Conservation (phyloP, 2,113 vertebrate genomes). For the Corythornis madagascariensis region DNA sequence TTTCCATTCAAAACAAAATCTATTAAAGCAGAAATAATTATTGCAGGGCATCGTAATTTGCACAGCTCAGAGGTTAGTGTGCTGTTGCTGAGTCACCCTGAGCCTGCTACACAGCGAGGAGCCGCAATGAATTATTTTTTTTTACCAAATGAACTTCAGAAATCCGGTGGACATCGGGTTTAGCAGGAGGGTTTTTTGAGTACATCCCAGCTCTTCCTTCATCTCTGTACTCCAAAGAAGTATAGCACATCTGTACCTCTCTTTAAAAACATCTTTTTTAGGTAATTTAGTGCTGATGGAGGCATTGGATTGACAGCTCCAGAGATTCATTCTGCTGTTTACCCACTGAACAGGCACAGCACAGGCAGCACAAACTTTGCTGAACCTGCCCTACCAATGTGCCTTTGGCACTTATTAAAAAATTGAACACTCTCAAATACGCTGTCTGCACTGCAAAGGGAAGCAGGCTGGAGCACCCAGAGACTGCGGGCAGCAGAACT, state of each 20-base stretch:
- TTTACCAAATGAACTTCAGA: neutral
- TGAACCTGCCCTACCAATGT: neutral
- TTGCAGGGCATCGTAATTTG: accelerated
- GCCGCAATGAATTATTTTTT: neutral
- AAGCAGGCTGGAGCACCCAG: neutral
- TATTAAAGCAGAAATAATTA: neutral
- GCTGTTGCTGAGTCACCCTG: neutral
- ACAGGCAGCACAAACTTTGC: neutral
- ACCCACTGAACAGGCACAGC: neutral
- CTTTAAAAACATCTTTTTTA: neutral
- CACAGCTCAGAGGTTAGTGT: neutral
- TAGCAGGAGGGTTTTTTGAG: neutral
- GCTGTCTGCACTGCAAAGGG: neutral
- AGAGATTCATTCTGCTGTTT: conserved; percentile 1
- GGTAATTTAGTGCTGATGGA: neutral
- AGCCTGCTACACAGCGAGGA: neutral
- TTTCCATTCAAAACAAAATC: neutral
- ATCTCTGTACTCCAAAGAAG: neutral
- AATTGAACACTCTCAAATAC: neutral
- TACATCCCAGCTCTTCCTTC: neutral
- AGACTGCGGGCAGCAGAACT: neutral
- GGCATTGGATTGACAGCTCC: neutral
- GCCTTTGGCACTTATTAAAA: neutral
- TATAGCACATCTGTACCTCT: neutral
- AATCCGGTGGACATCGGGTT: neutral